phyloP scores from a whole-genome alignment of 2,113 vertebrate species.

The Rhinolophus ferrumequinum region DNA sequence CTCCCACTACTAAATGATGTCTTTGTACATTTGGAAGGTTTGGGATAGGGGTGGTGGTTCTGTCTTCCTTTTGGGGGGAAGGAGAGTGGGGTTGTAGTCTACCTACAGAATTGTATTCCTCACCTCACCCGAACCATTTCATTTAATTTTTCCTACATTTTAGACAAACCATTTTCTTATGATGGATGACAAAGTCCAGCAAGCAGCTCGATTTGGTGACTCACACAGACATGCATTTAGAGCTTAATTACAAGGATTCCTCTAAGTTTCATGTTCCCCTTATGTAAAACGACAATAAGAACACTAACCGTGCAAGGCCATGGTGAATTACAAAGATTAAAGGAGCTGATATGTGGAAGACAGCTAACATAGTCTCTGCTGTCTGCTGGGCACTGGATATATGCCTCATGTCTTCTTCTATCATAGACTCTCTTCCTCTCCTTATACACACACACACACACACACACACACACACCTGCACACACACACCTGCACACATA shows the following conservation, averaged over 20 bases:
- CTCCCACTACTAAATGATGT: not conserved
- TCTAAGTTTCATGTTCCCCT: not conserved
- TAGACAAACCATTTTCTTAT: slow-evolving; percentile 13
- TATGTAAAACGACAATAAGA: not conserved
- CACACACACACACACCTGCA: not conserved
- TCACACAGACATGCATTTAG: not conserved
- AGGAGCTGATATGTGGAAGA: not conserved
- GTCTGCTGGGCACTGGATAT: not conserved
- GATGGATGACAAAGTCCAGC: not conserved
- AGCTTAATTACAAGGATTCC: not conserved
- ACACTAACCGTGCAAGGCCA: not conserved
- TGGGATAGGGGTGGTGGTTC: not conserved
- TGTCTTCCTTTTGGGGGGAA: not conserved
- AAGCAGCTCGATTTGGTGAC: not conserved
- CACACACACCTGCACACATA: not conserved
- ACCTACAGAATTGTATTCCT: not conserved
- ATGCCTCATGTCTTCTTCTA: not conserved
- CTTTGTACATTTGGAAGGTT: not conserved
- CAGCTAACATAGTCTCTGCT: not conserved
- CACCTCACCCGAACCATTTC: not conserved
- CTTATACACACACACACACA: too few relatives aligned
- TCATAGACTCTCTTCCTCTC: not conserved
- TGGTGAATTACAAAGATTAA: not conserved
- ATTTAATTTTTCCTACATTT: not conserved
- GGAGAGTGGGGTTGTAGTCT: not conserved